Conservation (phyloP, 92 coral and sea anemone genomes). For the Heteractis magnifica region DNA sequence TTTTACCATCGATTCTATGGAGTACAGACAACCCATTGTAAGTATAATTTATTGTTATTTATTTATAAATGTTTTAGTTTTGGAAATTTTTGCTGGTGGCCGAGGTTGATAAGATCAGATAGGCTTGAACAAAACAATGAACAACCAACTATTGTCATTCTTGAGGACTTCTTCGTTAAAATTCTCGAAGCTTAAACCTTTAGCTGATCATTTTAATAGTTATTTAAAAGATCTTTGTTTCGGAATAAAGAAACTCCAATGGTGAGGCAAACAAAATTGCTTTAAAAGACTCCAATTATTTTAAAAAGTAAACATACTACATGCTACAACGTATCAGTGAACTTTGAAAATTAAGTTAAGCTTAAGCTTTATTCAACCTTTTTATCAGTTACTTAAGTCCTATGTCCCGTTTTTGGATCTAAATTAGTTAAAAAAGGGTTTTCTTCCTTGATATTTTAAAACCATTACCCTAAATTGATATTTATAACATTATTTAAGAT, state of each 20-base stretch:
- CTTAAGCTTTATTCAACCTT: too few species aligned
- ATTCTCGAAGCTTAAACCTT: neutral
- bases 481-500: too few species aligned
- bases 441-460: too few species aligned
- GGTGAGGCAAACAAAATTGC: neutral
- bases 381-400: too few species aligned
- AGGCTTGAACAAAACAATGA: neutral
- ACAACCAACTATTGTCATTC: neutral
- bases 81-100: slow-evolving; percentile 21
- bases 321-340: too few species aligned
- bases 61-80: neutral
- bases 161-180: neutral
- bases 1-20: slow-evolving; percentile 56
- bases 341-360: too few species aligned
- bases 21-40: slow-evolving; percentile 46
- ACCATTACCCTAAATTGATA: too few species aligned
- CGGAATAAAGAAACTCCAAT: neutral
- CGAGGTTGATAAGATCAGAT: neutral
- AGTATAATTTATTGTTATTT: slow-evolving; percentile 21
- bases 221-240: neutral
- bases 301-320: too few species aligned
- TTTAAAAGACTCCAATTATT: too few species aligned
- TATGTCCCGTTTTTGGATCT: too few species aligned
- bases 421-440: too few species aligned
- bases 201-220: neutral